A percentile compares a stretch with the other conserved stretches of the same genome.
phyloP scores from a whole-genome alignment of 2,888 invertebrate genomes.

The Nasonovia ribisnigri region DNA sequence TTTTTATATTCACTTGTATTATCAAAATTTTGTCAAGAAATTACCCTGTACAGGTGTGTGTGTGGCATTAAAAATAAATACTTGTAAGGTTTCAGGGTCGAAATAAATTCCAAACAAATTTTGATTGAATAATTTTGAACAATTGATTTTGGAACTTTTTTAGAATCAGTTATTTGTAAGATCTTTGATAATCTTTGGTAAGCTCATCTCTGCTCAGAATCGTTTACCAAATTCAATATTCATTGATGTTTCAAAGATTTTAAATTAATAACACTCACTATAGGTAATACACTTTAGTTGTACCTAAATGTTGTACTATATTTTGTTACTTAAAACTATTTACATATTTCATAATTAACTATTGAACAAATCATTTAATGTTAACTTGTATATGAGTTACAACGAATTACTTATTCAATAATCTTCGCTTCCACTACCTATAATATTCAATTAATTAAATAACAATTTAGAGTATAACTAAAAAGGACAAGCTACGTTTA shows the following conservation, averaged over 20 bases:
- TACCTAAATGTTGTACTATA: neutral
- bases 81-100: neutral
- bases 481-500: neutral
- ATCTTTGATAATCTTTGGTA: neutral
- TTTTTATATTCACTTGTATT: neutral
- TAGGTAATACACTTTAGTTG: neutral
- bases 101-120: neutral
- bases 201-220: neutral
- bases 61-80: neutral
- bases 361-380: neutral
- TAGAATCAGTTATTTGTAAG: neutral
- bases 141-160: neutral
- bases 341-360: neutral
- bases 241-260: neutral
- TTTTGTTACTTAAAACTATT: neutral
- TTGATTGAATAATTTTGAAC: neutral
- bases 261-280: neutral
- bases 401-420: neutral
- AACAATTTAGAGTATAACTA: neutral
- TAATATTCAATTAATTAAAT: neutral
- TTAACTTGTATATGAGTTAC: neutral
- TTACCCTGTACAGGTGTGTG: neutral
- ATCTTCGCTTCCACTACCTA: neutral
- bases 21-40: neutral
- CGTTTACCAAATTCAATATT: neutral